These are phyloP conservation scores for Oligia fasciuncula DNA, from an alignment of 2,888 invertebrate genomes.

Conservation along the genomic window DNA sequence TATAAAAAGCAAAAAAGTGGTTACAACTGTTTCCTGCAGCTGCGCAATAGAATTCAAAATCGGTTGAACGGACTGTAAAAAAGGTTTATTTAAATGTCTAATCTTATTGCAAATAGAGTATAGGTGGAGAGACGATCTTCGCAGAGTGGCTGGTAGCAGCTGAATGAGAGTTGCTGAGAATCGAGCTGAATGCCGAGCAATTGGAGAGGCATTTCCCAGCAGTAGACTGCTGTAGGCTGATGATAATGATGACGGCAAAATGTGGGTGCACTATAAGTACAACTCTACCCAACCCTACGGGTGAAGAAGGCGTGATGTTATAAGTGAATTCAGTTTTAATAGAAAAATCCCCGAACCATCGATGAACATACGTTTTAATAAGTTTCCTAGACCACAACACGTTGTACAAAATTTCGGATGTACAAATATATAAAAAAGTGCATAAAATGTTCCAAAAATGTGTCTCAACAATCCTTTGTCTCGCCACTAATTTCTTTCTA, in stretches of 20 bases:
- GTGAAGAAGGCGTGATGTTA: background rate
- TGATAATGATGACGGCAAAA: background rate
- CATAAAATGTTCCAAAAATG: constrained; percentile 89
- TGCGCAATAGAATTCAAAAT: no score
- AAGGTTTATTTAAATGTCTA: no score
- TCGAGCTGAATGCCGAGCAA: background rate
- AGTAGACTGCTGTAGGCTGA: background rate
- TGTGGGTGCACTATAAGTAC: background rate
- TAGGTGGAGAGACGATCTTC: background rate
- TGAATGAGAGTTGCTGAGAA: background rate
- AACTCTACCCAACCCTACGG: background rate
- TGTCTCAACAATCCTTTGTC: constrained; percentile 79
- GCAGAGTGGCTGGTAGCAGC: background rate
- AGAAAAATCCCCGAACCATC: constrained; percentile 52
- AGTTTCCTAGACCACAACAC: constrained; percentile 80
- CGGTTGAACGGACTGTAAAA: no score
- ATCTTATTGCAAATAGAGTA: no score
- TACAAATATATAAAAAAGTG: constrained; percentile 89
- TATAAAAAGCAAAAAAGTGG: no score
- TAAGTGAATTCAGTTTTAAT: background rate
- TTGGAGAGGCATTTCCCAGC: background rate
- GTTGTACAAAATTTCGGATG: constrained; percentile 83
- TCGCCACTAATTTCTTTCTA: constrained; percentile 70
- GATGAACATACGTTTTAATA: constrained; percentile 59
- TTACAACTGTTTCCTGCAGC: no score